phyloP scores from a whole-genome alignment of 2,797 vertebrate genomes.

The Pelodytes ibericus region DNA sequence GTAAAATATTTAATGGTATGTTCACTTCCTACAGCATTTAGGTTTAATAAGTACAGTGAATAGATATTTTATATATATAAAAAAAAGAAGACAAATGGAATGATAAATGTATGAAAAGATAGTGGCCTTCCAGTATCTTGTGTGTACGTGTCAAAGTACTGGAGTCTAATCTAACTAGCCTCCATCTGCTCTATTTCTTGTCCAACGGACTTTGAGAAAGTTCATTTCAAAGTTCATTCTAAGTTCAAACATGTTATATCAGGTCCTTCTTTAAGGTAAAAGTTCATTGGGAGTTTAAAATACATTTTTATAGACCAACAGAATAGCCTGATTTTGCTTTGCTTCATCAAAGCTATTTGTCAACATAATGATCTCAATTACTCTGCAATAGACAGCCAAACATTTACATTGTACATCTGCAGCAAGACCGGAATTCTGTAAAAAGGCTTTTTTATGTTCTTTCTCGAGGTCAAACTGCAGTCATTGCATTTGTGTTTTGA shows the following conservation, averaged over 20 bases:
- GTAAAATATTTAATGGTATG: background rate
- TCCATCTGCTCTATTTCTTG: slow-evolving; percentile 82
- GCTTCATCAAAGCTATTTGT: slow-evolving; percentile 53
- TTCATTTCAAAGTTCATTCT: slow-evolving; percentile 82
- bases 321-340: slow-evolving; percentile 44
- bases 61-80: slow-evolving; percentile 22
- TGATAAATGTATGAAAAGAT: slow-evolving; percentile 67
- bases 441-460: background rate
- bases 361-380: slow-evolving; percentile 31
- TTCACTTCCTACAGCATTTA: background rate
- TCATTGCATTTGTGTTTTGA: background rate
- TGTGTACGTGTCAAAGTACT: slow-evolving; percentile 68
- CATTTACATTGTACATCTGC: slow-evolving; percentile 35
- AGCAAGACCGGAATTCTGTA: background rate
- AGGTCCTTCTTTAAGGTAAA: slow-evolving; percentile 77
- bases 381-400: slow-evolving; percentile 14
- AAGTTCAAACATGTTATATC: slow-evolving; percentile 85
- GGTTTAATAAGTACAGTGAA: slow-evolving; percentile 16
- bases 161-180: slow-evolving; percentile 72
- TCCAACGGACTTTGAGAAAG: slow-evolving; percentile 68
- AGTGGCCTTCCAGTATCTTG: slow-evolving; percentile 62
- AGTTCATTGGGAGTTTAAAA: slow-evolving; percentile 83
- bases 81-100: slow-evolving; percentile 59
- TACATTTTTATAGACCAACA: slow-evolving; percentile 51
- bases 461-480: background rate